Percentiles rank a stretch among this genome's conserved stretches.
Evolutionary conservation across 2,113 vertebrate species (phyloP).

Genomic region (Hyaena hyaena): DNA sequence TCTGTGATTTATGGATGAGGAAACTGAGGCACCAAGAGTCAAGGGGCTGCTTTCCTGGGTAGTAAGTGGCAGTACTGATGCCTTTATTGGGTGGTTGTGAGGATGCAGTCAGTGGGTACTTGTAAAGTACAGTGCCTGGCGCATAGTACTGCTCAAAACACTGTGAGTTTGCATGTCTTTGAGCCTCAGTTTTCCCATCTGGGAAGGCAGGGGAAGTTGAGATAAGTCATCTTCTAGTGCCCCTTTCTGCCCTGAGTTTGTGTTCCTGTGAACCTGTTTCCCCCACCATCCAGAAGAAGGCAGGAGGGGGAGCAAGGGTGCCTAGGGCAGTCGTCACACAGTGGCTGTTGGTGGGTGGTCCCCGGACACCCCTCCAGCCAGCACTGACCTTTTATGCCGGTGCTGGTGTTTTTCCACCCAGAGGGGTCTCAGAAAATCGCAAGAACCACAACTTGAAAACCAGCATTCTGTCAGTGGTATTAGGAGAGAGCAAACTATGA

Average conservation of each 20-base stretch:
- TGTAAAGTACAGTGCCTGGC: too few species aligned
- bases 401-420: not conserved
- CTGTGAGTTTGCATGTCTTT: not conserved
- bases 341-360: not conserved
- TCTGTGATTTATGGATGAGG: not conserved
- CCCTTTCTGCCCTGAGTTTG: not conserved
- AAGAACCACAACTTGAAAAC: not conserved
- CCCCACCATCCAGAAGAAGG: not conserved
- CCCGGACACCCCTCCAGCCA: not conserved
- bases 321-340: accelerated
- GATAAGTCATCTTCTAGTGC: not conserved
- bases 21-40: not conserved
- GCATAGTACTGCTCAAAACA: not conserved
- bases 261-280: not conserved
- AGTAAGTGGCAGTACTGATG: too few species aligned
- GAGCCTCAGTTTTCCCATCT: not conserved
- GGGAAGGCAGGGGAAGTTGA: not conserved
- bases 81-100: not conserved
- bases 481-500: not conserved
- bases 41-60: not conserved
- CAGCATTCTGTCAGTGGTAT: not conserved
- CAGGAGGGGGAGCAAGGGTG: not conserved
- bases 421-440: not conserved
- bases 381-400: too few species aligned
- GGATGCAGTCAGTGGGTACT: not conserved